These are phyloP conservation scores for Hemiprocne comata DNA, from an alignment of 2,113 vertebrate species.

Conservation along the genomic window DNA sequence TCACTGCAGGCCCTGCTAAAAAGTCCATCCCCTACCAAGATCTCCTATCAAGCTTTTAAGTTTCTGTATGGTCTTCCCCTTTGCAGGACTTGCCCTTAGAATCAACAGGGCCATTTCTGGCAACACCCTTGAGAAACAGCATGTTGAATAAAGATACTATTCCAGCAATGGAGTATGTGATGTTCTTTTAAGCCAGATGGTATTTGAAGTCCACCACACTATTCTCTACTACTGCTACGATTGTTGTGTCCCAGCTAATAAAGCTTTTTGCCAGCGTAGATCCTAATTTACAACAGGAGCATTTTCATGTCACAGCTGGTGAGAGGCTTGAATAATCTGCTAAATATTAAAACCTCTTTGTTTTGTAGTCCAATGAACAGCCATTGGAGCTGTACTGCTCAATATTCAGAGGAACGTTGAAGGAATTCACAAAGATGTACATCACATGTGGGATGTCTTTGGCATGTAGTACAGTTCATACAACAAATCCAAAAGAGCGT, in stretches of 20 bases:
- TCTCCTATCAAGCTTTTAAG: fast-evolving
- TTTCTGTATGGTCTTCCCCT: neutral
- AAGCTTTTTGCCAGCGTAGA: neutral
- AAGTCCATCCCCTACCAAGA: neutral
- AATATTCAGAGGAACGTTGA: neutral
- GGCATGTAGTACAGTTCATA: neutral
- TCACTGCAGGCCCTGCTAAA: neutral
- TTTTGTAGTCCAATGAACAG: neutral
- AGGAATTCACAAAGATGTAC: neutral
- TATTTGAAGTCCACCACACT: neutral
- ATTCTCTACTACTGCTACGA: neutral
- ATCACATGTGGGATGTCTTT: neutral
- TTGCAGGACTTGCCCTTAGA: neutral
- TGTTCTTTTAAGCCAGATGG: neutral
- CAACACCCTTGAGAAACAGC: neutral
- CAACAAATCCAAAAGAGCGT: neutral
- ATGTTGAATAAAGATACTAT: neutral
- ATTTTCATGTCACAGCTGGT: neutral
- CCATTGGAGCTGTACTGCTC: neutral
- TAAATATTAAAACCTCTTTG: neutral
- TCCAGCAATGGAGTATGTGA: neutral
- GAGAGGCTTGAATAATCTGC: neutral
- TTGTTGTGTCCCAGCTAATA: neutral
- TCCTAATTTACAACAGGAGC: neutral
- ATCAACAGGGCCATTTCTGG: neutral